Conservation (phyloP, 2,113 vertebrate species). For the Cyphomyrus plagiostoma region DNA sequence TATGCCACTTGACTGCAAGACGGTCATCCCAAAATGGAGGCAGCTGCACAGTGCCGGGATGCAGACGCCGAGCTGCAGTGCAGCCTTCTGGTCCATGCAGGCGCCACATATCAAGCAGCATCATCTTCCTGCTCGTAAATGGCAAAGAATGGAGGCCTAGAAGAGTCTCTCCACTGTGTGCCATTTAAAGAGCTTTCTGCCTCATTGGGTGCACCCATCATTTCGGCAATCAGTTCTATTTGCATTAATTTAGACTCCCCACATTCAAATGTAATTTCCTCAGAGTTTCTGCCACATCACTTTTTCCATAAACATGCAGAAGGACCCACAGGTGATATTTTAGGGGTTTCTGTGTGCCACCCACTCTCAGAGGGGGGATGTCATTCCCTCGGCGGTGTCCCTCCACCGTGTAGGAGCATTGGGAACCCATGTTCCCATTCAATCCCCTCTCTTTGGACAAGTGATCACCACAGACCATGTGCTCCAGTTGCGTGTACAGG, state of each 20-base stretch:
- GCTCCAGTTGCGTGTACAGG: neutral
- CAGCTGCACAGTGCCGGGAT: neutral
- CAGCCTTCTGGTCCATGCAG: neutral
- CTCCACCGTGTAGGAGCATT: neutral
- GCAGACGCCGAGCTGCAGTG: neutral
- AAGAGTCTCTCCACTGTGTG: neutral
- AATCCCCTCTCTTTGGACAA: neutral
- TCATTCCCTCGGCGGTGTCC: neutral
- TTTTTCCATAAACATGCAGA: neutral
- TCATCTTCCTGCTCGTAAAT: neutral
- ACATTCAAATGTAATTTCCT: conserved; percentile 14
- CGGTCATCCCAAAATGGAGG: neutral
- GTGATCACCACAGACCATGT: neutral
- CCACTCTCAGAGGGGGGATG: neutral
- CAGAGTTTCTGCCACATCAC: neutral
- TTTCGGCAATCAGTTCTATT: conserved; percentile 16
- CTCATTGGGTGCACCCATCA: conserved; percentile 5
- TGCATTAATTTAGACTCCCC: conserved; percentile 18
- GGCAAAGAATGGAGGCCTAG: neutral
- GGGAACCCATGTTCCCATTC: neutral
- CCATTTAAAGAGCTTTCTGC: neutral
- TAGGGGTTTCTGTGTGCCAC: neutral
- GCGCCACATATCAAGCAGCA: neutral
- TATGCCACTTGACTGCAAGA: neutral
- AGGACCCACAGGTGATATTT: conserved; percentile 5